Percentiles rank a stretch among this genome's conserved stretches.
Conservation (phyloP, 2,797 vertebrate species). For the Esox lucius region DNA sequence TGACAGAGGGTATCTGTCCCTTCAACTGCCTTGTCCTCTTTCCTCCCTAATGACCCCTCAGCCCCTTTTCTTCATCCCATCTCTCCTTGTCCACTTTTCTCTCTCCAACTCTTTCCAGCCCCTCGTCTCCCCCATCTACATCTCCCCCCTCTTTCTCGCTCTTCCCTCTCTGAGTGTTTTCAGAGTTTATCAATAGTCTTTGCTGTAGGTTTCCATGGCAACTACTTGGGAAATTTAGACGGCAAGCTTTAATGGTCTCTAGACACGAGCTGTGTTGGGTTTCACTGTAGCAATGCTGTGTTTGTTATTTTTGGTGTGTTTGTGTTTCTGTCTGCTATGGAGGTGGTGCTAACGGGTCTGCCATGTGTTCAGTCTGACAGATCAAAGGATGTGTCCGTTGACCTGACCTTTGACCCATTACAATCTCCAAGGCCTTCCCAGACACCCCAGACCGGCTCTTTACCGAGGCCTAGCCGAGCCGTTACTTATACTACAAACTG, state of each 20-base stretch:
- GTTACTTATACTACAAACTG: too few relatives aligned
- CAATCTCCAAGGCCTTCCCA: slow-evolving; percentile 13
- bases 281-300: slow-evolving; percentile 14
- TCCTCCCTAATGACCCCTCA: too few relatives aligned
- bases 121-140: neutral
- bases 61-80: neutral
- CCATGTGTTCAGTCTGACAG: too few relatives aligned
- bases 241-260: slow-evolving; percentile 36
- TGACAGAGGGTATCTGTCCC: too few relatives aligned
- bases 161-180: neutral
- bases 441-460: slow-evolving; percentile 7
- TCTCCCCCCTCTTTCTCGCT: neutral
- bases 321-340: too few relatives aligned
- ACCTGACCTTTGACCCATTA: slow-evolving; percentile 6
- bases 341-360: too few relatives aligned
- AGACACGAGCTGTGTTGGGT: slow-evolving; percentile 41
- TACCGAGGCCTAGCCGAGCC: too few relatives aligned
- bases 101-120: neutral
- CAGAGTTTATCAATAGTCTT: slow-evolving; percentile 59
- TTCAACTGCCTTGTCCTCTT: too few relatives aligned
- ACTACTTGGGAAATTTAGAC: slow-evolving; percentile 43
- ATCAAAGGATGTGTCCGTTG: neutral
- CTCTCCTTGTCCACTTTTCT: neutral
- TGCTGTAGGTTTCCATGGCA: slow-evolving; percentile 70
- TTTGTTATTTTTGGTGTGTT: too few relatives aligned